Base-by-base conservation (phyloP, 2,797 vertebrate species). In the Tenualosa ilisha region DNA sequence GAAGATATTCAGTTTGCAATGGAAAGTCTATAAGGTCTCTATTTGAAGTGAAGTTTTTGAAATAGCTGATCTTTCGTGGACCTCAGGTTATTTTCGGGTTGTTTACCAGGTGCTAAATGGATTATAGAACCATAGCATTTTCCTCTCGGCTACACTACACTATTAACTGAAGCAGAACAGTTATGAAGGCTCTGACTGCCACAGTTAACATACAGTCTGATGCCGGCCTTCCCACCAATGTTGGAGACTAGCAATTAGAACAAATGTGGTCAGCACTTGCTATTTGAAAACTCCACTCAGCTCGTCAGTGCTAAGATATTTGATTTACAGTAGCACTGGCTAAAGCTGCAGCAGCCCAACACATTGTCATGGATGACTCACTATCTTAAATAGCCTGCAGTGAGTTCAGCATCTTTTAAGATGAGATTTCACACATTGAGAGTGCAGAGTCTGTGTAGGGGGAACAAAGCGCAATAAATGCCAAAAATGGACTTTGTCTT, bases 341-440 rank as follows among this genome's bases (percentile, higher is more conserved):
- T 20, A 43, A 40, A 22, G 72, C 37, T 79, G 37, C 72, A 3
- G 6, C 40, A 79, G 72, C 17, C 72, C 17, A 20, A 79, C 72
- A 37, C 82, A 26, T 82, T 63, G 79, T 61, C 40, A 40, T 75
- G 53, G 81, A 85, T 89, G 86, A 91, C 81, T 87, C 89, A 87
- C 61, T 20, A 46, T 82, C 83, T 87, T 89, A 75, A 40, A 46
- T 22, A 79, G 72, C 72, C 72, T 17, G 12, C 72, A 79, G 72
- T 75, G 68, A 20, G 68, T 79, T 79, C 72, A 79, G 72, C 72
- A 79, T 79, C 72, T 79, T 79, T 79, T 79, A 46, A 46, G 72
- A 79, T 79, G 72, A 79, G 37, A 79, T 79, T 79, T 79, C 59
- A 65, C 56, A 65, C 79, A 37, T 85, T 68, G 56, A 59, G 40